phyloP scores from a whole-genome alignment of 1,140 invertebrate genomes.

The Aradophagus sp. region DNA sequence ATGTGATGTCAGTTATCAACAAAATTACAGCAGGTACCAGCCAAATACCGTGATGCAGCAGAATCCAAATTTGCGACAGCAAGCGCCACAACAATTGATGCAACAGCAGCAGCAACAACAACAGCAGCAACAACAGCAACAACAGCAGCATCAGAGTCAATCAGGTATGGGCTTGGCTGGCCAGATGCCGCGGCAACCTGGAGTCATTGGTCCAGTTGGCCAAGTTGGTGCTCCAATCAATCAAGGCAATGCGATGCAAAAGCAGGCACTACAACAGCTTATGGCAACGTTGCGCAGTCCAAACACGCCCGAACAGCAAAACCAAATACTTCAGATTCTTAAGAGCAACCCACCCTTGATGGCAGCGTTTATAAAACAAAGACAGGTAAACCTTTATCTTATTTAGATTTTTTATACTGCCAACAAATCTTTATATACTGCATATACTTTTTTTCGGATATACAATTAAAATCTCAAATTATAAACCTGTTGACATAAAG shows the following conservation, averaged over 20 bases:
- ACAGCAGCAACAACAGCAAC: constrained; percentile 69
- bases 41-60: constrained; percentile 71
- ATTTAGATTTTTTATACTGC: no score
- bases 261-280: constrained; percentile 90
- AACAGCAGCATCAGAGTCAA: constrained; percentile 68
- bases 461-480: no score
- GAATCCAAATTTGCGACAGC: constrained; percentile 71
- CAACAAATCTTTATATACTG: no score
- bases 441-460: no score
- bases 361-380: constrained; percentile 96
- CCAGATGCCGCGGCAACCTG: constrained; percentile 54
- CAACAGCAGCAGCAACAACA: constrained; percentile 71
- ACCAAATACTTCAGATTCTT: constrained; percentile 93
- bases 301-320: constrained; percentile 92
- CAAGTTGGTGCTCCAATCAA: constrained; percentile 72
- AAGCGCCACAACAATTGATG: constrained; percentile 71
- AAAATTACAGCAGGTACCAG: constrained; percentile 61
- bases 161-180: neutral
- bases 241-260: constrained; percentile 76
- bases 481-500: no score
- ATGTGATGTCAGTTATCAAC: constrained; percentile 33
- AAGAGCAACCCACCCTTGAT: constrained; percentile 96
- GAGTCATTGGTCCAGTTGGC: constrained; percentile 65
- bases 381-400: constrained; percentile 77
- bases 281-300: constrained; percentile 92